Evolutionary conservation across 2,888 invertebrate genomes (phyloP).

Genomic region (Eretmocerus hayati): DNA sequence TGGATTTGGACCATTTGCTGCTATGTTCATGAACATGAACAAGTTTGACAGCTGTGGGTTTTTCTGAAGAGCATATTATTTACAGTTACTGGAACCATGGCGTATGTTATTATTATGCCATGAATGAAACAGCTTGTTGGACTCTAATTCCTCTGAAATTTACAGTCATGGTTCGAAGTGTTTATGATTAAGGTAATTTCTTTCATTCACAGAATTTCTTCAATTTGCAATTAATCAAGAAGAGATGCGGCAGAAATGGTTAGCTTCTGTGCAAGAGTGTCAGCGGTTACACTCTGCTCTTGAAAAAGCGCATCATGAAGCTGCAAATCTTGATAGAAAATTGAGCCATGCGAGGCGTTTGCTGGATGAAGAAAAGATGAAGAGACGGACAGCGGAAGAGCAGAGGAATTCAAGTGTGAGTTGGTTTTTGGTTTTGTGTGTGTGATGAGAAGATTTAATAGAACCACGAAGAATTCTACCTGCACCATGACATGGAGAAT

Average conservation of each 20-base stretch:
- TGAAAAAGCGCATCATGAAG: constrained; percentile 64
- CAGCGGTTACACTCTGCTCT: constrained; percentile 63
- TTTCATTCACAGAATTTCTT: constrained; percentile 57
- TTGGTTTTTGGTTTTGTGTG: constrained; percentile 1
- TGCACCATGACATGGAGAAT: not conserved
- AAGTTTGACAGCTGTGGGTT: too few relatives aligned
- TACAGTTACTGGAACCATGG: too few relatives aligned
- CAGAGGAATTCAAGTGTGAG: constrained; percentile 66
- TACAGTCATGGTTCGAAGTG: too few relatives aligned
- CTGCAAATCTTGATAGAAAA: constrained; percentile 70
- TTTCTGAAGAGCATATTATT: too few relatives aligned
- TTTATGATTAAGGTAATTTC: too few relatives aligned
- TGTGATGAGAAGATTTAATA: not conserved
- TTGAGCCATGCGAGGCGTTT: constrained; percentile 74
- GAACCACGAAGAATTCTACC: too few relatives aligned
- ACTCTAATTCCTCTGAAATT: too few relatives aligned
- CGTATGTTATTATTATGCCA: too few relatives aligned
- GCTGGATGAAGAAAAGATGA: constrained; percentile 71
- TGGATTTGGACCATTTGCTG: too few relatives aligned
- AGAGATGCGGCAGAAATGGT: constrained; percentile 63
- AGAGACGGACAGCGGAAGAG: constrained; percentile 61
- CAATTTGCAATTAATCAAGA: constrained; percentile 68
- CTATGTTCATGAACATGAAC: too few relatives aligned
- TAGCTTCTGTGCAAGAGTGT: constrained; percentile 65
- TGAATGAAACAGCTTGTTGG: too few relatives aligned